A percentile compares a stretch with the other conserved stretches of the same genome.
phyloP scores from a whole-genome alignment of 2,797 vertebrate species.

The Gadopsis marmoratus region DNA sequence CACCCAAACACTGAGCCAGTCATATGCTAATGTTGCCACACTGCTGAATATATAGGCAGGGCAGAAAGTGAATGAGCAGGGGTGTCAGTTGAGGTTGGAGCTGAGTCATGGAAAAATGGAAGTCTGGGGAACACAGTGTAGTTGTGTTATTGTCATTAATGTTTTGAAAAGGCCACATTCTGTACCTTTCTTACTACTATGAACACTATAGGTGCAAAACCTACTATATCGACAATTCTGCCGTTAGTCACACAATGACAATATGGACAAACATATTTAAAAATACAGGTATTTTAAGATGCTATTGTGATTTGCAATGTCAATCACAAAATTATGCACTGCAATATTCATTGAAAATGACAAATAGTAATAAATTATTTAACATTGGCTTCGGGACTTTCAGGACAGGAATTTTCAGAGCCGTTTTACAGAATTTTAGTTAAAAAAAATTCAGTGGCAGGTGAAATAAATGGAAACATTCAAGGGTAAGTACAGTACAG shows the following conservation, averaged over 20 bases:
- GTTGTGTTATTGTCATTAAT: background rate
- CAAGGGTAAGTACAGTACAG: background rate
- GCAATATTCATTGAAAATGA: background rate
- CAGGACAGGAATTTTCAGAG: background rate
- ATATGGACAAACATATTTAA: background rate
- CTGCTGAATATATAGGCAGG: conserved; percentile 75
- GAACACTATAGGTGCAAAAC: background rate
- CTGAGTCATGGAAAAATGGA: conserved; percentile 43
- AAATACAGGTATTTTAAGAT: background rate
- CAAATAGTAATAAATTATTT: background rate
- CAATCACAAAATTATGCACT: background rate
- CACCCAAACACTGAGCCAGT: conserved; percentile 80
- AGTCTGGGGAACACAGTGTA: background rate
- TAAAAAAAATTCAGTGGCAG: background rate
- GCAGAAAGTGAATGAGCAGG: conserved; percentile 65
- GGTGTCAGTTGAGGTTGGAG: conserved; percentile 28
- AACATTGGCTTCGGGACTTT: background rate
- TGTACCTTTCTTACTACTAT: background rate
- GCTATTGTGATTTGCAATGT: background rate
- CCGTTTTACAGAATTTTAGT: background rate
- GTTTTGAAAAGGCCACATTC: background rate
- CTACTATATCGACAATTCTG: background rate
- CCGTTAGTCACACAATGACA: background rate
- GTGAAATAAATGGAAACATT: background rate
- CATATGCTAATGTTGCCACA: conserved; percentile 77